phyloP scores from a whole-genome alignment of 2,113 vertebrate species.

The Turdus rufiventris region DNA sequence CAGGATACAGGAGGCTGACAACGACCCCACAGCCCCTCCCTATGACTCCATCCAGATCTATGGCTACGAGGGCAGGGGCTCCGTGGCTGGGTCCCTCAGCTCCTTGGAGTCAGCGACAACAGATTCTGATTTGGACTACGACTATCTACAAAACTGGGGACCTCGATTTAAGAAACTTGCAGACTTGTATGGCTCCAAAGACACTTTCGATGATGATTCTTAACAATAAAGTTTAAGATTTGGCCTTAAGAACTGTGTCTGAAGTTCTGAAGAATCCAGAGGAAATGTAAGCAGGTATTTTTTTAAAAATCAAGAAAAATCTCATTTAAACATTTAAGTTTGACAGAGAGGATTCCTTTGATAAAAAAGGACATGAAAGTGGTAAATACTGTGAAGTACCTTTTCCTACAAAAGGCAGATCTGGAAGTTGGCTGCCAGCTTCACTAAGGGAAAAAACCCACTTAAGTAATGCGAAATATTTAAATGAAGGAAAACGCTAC shows the following conservation, averaged over 20 bases:
- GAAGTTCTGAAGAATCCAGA: conserved; percentile 77
- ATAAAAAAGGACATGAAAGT: conserved; percentile 69
- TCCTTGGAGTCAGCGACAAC: conserved; percentile 96
- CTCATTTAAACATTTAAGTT: conserved; percentile 73
- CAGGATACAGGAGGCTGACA: conserved; percentile 91
- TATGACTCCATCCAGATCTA: conserved; percentile 99
- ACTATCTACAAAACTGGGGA: conserved; percentile 99
- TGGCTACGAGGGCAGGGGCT: conserved; percentile 94
- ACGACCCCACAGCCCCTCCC: conserved; percentile 92
- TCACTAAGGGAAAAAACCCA: conserved; percentile 66
- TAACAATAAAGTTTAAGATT: conserved; percentile 84
- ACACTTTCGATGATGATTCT: conserved; percentile 91
- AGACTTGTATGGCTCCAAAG: conserved; percentile 98
- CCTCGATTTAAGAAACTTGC: conserved; percentile 98
- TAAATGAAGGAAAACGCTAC: conserved; percentile 71
- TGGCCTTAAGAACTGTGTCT: conserved; percentile 84
- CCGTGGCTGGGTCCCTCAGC: conserved; percentile 93
- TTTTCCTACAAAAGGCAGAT: conserved; percentile 72
- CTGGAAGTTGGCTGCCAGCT: conserved; percentile 69
- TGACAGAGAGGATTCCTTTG: conserved; percentile 74
- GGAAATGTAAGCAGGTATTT: conserved; percentile 84
- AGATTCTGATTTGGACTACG: conserved; percentile 98
- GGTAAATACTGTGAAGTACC: conserved; percentile 82
- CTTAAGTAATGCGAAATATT: conserved; percentile 71
- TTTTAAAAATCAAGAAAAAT: conserved; percentile 77